Evolutionary conservation across 2,113 vertebrate genomes (phyloP).

Genomic region (Pelecanoides urinatrix): DNA sequence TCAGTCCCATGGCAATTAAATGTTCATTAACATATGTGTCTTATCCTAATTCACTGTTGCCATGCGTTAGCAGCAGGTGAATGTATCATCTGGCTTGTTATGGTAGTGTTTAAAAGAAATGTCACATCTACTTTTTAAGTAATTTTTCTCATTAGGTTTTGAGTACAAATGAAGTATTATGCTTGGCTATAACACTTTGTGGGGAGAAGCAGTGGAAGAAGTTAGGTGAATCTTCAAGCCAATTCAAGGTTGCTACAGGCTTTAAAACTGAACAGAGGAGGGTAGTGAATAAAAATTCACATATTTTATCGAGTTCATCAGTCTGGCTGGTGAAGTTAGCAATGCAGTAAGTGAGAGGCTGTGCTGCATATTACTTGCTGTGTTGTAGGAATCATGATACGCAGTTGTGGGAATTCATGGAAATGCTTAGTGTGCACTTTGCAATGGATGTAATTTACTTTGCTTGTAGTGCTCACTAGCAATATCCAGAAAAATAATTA

Average conservation of each 20-base stretch:
- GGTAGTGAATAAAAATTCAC: not conserved
- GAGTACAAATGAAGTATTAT: slow-evolving; percentile 55
- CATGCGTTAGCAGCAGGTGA: slow-evolving; percentile 83
- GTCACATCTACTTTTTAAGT: slow-evolving; percentile 60
- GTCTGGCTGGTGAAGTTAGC: not conserved
- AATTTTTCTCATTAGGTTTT: slow-evolving; percentile 54
- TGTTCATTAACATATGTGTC: slow-evolving; percentile 77
- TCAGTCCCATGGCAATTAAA: slow-evolving; percentile 86
- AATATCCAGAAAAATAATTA: not conserved
- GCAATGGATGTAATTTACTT: not conserved
- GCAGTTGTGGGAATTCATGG: not conserved
- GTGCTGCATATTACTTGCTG: not conserved
- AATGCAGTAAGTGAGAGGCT: not conserved
- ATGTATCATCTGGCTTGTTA: slow-evolving; percentile 79
- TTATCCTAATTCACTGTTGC: slow-evolving; percentile 81
- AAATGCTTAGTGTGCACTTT: not conserved
- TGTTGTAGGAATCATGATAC: not conserved
- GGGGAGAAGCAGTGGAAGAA: slow-evolving; percentile 55
- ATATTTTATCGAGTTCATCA: not conserved
- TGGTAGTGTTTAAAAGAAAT: slow-evolving; percentile 66
- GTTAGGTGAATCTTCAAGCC: slow-evolving; percentile 15
- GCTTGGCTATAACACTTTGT: slow-evolving; percentile 49
- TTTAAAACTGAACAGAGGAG: not conserved
- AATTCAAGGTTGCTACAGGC: slow-evolving; percentile 53
- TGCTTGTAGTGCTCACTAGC: not conserved